phyloP scores from a whole-genome alignment of 30 jellyfish, hydroid and myxozoan species.

The Aurelia aurita complex sp. Pacific region DNA sequence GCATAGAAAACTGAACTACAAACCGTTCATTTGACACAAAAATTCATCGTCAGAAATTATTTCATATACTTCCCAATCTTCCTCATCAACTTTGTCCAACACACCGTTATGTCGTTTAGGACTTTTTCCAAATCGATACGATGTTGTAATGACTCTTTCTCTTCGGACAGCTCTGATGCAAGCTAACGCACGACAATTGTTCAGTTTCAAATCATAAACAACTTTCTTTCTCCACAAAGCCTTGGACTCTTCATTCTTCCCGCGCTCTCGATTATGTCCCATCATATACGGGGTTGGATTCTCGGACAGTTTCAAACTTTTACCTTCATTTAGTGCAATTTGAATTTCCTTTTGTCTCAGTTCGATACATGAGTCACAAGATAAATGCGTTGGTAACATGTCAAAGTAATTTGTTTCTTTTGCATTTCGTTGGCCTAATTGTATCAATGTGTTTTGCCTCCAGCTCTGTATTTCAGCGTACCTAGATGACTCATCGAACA shows the following conservation, averaged over 20 bases:
- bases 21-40: neutral
- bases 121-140: conserved; percentile 20
- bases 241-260: conserved; percentile 1
- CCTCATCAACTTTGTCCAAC: conserved; percentile 41
- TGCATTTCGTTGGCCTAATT: conserved; percentile 35
- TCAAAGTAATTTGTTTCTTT: conserved; percentile 37
- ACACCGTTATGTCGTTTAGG: conserved; percentile 30
- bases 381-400: conserved; percentile 42
- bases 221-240: conserved; percentile 59
- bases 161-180: conserved; percentile 47
- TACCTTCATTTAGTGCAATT: conserved; percentile 34
- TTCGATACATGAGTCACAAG: conserved; percentile 68
- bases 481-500: conserved; percentile 58
- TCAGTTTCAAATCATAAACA: conserved; percentile 60
- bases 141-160: conserved; percentile 22
- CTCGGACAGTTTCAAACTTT: conserved; percentile 13
- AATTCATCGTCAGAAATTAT: conserved; percentile 71
- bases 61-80: conserved; percentile 76
- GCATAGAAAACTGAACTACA: neutral
- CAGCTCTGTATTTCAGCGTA: conserved; percentile 45
- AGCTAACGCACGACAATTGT: conserved; percentile 49
- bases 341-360: conserved; percentile 34
- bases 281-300: neutral
- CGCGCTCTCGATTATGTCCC: neutral
- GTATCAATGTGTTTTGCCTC: conserved; percentile 40